Percentiles rank a stretch among this genome's conserved stretches.
These are phyloP conservation scores for Pomacea canaliculata DNA, from an alignment of 2,888 invertebrate genomes.

Conservation along the genomic window DNA sequence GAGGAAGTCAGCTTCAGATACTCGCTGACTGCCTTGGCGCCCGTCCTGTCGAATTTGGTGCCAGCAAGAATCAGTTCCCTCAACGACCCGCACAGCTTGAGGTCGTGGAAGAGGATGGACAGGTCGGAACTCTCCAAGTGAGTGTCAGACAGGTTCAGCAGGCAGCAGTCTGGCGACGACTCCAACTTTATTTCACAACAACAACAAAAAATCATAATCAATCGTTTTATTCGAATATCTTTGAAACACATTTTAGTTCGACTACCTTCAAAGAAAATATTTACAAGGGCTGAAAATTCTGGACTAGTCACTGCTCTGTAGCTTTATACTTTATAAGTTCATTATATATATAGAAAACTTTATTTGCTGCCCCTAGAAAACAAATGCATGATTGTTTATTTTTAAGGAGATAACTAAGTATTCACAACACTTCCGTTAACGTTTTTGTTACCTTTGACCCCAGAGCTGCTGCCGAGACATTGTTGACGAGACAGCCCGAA, in stretches of 20 bases:
- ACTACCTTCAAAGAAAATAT: too few species aligned
- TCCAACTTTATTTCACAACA: constrained; percentile 38
- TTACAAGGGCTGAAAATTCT: too few species aligned
- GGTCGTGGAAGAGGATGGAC: constrained; percentile 52
- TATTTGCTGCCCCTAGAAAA: too few species aligned
- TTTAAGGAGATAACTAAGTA: too few species aligned
- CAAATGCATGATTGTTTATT: too few species aligned
- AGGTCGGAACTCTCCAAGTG: constrained; percentile 50
- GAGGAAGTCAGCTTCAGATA: constrained; percentile 48
- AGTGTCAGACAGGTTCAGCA: constrained; percentile 46
- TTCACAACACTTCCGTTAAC: too few species aligned
- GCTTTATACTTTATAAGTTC: too few species aligned
- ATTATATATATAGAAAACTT: too few species aligned
- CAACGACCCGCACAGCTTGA: constrained; percentile 53
- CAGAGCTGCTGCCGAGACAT: constrained; percentile 56
- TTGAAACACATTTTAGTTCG: too few species aligned
- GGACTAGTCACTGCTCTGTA: too few species aligned
- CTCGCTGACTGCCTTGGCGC: constrained; percentile 49
- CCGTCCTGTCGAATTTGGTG: constrained; percentile 82
- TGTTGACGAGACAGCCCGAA: constrained; percentile 50
- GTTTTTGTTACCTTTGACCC: constrained; percentile 29
- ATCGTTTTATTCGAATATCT: too few species aligned
- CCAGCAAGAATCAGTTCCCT: constrained; percentile 91
- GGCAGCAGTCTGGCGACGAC: constrained; percentile 36
- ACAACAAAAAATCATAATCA: too few species aligned